Base-by-base conservation (phyloP, 2,888 invertebrate genomes). In the Patella caerulea region DNA sequence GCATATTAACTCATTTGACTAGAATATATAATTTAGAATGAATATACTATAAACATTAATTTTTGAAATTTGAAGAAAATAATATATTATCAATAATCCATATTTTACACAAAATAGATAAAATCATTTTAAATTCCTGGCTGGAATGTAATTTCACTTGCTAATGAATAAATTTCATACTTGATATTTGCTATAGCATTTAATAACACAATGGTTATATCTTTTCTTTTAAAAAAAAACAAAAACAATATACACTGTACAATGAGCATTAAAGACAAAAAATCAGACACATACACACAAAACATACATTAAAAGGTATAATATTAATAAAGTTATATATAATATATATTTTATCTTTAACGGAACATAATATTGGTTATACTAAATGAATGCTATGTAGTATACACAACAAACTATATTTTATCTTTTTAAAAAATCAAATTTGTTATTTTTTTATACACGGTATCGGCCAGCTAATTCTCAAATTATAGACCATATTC, bases 41-140 rank as follows among this genome's bases (percentile, higher is more conserved):
- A 65, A 65, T 65, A 65, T 12, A 65, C 45, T 65, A 65, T 65
- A 65, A 65, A 65, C 65, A 65, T 65, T 45, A 45, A 45, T 45
- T 45, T 45, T 45, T 45, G 45, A 45, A 45, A 45, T 24, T 65
- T 65, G 19, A 65, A 65, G 24, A 65, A n/a, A 24, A 65, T 65
- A 19, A 19, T 65, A 65, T 24, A 24, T 24, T 24, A 65, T 24
- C 65, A 65, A 65, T 24, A 65, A n/a, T 65, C 24, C 19, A 24
- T 65, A 65, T 12, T 65, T 24, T 65, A 24, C 65, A 65, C 24
- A 65, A 19, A 65, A 65, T 24, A 24, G 19, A 24, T 65, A 65
- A 65, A 65, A 65, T 65, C 24, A 65, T 24, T 24, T 19, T 65
- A 65, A 65, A 19, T 65, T 65, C 65, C 65, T 65, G 65, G 65